A percentile compares a stretch with the other conserved stretches of the same genome.
Conservation (phyloP, 2,888 invertebrate genomes). For the Pegoplata infirma region DNA sequence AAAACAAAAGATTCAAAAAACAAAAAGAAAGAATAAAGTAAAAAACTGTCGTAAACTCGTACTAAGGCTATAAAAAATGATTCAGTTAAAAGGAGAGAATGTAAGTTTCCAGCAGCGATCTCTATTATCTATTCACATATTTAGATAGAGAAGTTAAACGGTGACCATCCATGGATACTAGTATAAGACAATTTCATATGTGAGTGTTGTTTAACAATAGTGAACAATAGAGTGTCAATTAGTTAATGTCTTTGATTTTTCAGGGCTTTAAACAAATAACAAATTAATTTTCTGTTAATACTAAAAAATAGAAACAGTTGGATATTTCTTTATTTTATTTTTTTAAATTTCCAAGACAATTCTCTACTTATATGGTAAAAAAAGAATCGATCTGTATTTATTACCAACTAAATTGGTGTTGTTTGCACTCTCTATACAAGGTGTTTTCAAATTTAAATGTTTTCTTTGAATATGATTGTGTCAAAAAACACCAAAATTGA, state of each 20-base stretch:
- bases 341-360: slow-evolving; percentile 26
- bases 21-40: neutral
- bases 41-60: slow-evolving; percentile 26
- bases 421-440: neutral
- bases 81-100: slow-evolving; percentile 11
- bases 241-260: slow-evolving; percentile 64
- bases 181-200: slow-evolving; percentile 1
- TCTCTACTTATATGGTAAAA: slow-evolving; percentile 46
- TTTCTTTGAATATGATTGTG: slow-evolving; percentile 9
- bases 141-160: slow-evolving; percentile 48
- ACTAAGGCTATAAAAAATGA: neutral
- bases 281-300: slow-evolving; percentile 46
- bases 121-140: slow-evolving; percentile 61
- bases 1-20: neutral
- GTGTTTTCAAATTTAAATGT: neutral
- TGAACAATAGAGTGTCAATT: slow-evolving; percentile 63
- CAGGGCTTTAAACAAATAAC: slow-evolving; percentile 35
- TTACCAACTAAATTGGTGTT: neutral
- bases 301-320: slow-evolving; percentile 30
- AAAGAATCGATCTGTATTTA: slow-evolving; percentile 45
- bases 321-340: slow-evolving; percentile 23
- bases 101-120: slow-evolving; percentile 58
- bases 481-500: slow-evolving; percentile 52
- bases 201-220: slow-evolving; percentile 22
- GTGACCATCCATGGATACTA: slow-evolving; percentile 35